Evolutionary conservation across 1,140 invertebrate genomes (phyloP), one percentile per base, ranked within the genome.

Genomic region (Heliconius congener): DNA sequence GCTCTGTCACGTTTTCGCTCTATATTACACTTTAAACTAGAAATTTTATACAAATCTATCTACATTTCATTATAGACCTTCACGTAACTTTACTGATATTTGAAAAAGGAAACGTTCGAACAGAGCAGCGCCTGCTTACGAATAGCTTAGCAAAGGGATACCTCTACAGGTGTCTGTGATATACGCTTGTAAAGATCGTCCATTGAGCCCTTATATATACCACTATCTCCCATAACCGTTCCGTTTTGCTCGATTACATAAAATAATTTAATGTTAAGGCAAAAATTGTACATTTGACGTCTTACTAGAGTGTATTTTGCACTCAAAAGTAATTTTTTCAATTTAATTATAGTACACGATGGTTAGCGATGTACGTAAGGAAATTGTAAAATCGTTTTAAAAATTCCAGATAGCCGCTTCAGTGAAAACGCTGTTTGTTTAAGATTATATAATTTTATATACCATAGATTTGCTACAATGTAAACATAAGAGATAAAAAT

Each of bases 171-270:
- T 89, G 82, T 88, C 88, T 91, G 90, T 93, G 91, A 93, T 93
- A 93, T 93, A 94, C 93, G 93, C 93, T 94, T 94, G 85, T 90
- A 91, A 89, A 84, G 84, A 92, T 92, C 92, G 93, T 94, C 93
- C 93, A 93, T 90, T 91, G 84, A 90, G 89, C 89, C 87, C 81
- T 77, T 74, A 81, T 77, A 74, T 82, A 87, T 77, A 46, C 85
- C 82, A 80, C 82, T 82, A 82, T 82, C 84, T 83, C 82, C 79
- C 83, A 80, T 77, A 74, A 81, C 74, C 78, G 83, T 87, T 86
- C 81, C 83, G 83, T 84, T 87, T 81, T 71, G 83, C 83, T 82
- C 81, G 81, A 83, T 76, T 76, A 83, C 76, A 81, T 80, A 80
- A 84, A 78, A 75, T 77, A 86, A 84, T 83, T 81, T 85, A 81